Conservation (phyloP, 2,113 vertebrate genomes). For the Struthio camelus region DNA sequence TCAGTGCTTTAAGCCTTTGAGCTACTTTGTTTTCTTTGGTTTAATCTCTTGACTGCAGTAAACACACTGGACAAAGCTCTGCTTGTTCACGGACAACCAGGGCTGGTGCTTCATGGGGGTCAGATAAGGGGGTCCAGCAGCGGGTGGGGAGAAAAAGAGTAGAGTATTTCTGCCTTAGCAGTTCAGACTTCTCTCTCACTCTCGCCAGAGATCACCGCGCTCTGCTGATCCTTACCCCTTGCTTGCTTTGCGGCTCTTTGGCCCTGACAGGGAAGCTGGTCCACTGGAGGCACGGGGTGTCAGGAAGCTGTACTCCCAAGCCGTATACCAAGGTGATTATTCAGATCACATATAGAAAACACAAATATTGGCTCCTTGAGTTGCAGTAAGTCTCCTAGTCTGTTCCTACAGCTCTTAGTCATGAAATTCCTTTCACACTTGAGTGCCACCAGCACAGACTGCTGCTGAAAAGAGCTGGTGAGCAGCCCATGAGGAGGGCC, state of each 20-base stretch:
- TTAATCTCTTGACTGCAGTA: slow-evolving; percentile 44
- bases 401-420: not conserved
- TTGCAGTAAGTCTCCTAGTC: not conserved
- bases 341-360: not conserved
- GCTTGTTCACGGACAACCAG: not conserved
- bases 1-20: slow-evolving; percentile 37
- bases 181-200: not conserved
- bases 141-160: not conserved
- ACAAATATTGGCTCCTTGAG: not conserved
- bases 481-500: rapidly evolving
- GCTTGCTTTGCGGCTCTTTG: not conserved
- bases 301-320: not conserved
- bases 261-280: not conserved
- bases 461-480: not conserved
- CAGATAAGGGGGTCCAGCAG: not conserved
- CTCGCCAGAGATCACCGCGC: rapidly evolving
- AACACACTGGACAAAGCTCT: slow-evolving; percentile 38
- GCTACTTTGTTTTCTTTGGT: slow-evolving; percentile 51
- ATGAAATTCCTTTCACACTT: not conserved
- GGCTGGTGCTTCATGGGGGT: not conserved
- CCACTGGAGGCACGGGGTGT: not conserved
- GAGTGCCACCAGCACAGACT: not conserved
- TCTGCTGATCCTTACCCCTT: not conserved
- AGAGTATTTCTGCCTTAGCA: not conserved
- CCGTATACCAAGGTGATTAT: not conserved